phyloP scores from a whole-genome alignment of 2,888 invertebrate species.

The Caenorhabditis doughertyi region DNA sequence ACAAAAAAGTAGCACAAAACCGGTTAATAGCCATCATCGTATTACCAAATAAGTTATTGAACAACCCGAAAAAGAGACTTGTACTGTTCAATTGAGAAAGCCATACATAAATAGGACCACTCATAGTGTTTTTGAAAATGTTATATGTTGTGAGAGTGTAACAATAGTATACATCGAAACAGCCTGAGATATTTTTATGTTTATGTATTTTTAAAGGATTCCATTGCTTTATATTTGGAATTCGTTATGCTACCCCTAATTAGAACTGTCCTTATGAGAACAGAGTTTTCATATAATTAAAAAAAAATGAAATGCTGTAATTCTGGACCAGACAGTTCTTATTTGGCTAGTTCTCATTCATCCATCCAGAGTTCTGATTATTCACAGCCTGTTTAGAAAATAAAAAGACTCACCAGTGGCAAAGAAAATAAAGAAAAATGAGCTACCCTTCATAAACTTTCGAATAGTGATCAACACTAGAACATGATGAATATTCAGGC shows the following conservation, averaged over 20 bases:
- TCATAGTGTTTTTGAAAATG: slow-evolving; percentile 57
- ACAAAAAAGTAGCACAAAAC: slow-evolving; percentile 55
- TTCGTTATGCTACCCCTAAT: no score
- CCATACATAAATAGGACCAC: slow-evolving; percentile 42
- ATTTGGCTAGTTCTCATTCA: no score
- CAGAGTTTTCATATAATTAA: no score
- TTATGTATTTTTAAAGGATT: no score
- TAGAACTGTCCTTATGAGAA: no score
- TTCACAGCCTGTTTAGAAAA: no score
- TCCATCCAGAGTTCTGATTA: no score
- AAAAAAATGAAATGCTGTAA: no score
- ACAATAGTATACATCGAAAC: slow-evolving; percentile 56
- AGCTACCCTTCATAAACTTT: slow-evolving; percentile 51
- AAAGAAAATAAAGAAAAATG: slow-evolving; percentile 57
- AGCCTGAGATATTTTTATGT: no score
- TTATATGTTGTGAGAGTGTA: slow-evolving; percentile 54
- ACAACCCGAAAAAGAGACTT: slow-evolving; percentile 46
- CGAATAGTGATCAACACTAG: slow-evolving; percentile 43
- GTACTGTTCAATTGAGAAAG: slow-evolving; percentile 48
- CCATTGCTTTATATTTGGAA: background rate
- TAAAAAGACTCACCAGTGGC: slow-evolving; percentile 29
- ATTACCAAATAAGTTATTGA: slow-evolving; percentile 57
- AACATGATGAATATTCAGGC: slow-evolving; percentile 52
- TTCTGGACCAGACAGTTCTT: no score
- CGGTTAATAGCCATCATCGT: slow-evolving; percentile 58